Evolutionary conservation across 2,888 invertebrate genomes (phyloP).

Genomic region (Trypoxylon attenuatum): DNA sequence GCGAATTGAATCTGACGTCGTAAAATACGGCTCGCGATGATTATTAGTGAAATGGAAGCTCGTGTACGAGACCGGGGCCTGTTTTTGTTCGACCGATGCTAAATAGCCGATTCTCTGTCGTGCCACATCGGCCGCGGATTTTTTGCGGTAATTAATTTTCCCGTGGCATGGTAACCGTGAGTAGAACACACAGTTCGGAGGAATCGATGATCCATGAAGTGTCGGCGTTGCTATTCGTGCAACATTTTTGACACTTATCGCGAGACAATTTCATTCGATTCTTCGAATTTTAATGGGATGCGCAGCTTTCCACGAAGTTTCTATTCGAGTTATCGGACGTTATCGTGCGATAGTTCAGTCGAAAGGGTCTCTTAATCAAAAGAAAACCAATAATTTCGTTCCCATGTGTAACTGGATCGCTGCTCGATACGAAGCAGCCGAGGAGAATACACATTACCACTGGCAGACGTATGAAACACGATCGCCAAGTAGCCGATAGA

Average conservation of each 20-base stretch:
- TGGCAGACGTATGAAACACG: conserved; percentile 46
- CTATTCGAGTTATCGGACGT: no score
- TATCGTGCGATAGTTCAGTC: no score
- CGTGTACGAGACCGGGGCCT: conserved; percentile 19
- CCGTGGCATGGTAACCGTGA: no score
- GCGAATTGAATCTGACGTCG: conserved; percentile 37
- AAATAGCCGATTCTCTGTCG: not conserved
- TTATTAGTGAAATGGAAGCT: conserved; percentile 41
- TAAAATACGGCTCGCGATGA: conserved; percentile 32
- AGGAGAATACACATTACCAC: conserved; percentile 42
- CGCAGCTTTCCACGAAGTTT: no score
- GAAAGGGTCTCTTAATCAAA: not conserved
- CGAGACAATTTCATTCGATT: not conserved
- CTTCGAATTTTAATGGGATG: not conserved
- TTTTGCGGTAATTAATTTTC: not conserved
- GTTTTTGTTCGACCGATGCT: not conserved
- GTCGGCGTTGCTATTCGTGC: no score
- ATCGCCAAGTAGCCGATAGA: conserved; percentile 49
- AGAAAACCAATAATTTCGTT: conserved; percentile 15
- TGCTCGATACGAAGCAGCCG: conserved; percentile 8
- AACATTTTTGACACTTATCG: no score
- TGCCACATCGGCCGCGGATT: not conserved
- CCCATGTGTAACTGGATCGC: conserved; percentile 32
- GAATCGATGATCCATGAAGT: no score
- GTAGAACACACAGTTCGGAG: no score